These are phyloP conservation scores for Mirza zaza DNA, from an alignment of 2,113 vertebrate genomes.

Conservation along the genomic window DNA sequence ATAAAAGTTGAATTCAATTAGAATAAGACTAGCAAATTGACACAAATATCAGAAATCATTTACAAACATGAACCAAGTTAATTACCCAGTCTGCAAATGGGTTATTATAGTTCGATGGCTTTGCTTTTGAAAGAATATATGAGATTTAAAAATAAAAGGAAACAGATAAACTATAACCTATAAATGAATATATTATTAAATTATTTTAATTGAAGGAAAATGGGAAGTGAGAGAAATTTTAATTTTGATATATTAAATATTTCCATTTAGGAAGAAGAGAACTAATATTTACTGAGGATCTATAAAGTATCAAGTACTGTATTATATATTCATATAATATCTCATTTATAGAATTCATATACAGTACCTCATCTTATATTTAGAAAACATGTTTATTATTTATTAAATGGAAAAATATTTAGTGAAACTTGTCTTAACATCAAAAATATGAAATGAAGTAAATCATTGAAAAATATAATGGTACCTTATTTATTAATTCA, in stretches of 20 bases:
- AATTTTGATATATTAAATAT: constrained; percentile 33
- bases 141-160: constrained; percentile 60
- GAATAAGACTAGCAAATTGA: constrained; percentile 58
- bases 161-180: constrained; percentile 8
- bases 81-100: constrained; percentile 59
- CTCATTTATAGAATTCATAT: background rate
- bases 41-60: constrained; percentile 62
- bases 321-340: background rate
- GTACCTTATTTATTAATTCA: background rate
- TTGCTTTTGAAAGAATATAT: constrained; percentile 59
- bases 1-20: constrained; percentile 55
- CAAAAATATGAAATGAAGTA: background rate
- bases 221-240: constrained; percentile 18
- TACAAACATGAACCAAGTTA: constrained; percentile 65
- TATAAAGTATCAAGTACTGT: background rate
- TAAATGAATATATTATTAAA: constrained; percentile 17
- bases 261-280: constrained; percentile 28
- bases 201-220: constrained; percentile 62
- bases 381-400: background rate
- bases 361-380: background rate
- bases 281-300: constrained; percentile 10
- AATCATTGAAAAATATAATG: background rate
- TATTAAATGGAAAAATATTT: background rate
- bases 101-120: constrained; percentile 66
- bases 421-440: background rate